Conservation (phyloP, 1,140 invertebrate genomes). For the Prorops nasuta region DNA sequence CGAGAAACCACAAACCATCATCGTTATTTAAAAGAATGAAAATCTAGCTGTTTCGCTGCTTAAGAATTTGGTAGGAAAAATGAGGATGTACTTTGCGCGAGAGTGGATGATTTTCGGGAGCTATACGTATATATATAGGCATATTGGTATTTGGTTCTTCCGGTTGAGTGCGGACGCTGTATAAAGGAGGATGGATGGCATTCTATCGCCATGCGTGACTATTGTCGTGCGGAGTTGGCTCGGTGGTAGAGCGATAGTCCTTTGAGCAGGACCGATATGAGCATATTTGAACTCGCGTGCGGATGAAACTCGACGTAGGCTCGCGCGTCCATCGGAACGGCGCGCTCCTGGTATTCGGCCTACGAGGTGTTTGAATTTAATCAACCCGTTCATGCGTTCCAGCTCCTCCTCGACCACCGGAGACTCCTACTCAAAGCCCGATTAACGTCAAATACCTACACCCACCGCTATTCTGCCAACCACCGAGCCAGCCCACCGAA, state of each 20-base stretch:
- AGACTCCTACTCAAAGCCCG: slow-evolving; percentile 47
- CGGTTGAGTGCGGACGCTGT: slow-evolving; percentile 5
- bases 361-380: slow-evolving; percentile 56
- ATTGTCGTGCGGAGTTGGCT: slow-evolving; percentile 47
- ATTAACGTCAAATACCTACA: slow-evolving; percentile 54
- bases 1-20: no score
- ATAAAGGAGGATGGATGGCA: slow-evolving; percentile 36
- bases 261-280: slow-evolving; percentile 50
- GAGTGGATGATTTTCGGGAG: no score
- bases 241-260: slow-evolving; percentile 29
- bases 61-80: no score
- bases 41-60: no score
- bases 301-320: slow-evolving; percentile 22
- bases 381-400: slow-evolving; percentile 53
- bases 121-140: no score
- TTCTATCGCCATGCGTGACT: slow-evolving; percentile 46
- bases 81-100: no score
- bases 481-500: no score
- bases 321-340: slow-evolving; percentile 25
- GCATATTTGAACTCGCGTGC: slow-evolving; percentile 47
- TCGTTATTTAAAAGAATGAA: no score
- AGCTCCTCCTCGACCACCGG: slow-evolving; percentile 36
- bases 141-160: slow-evolving; percentile 41
- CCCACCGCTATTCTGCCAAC: slow-evolving; percentile 7
- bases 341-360: slow-evolving; percentile 40